Evolutionary conservation across 2,797 vertebrate species (phyloP).

Genomic region (Danio choprae): DNA sequence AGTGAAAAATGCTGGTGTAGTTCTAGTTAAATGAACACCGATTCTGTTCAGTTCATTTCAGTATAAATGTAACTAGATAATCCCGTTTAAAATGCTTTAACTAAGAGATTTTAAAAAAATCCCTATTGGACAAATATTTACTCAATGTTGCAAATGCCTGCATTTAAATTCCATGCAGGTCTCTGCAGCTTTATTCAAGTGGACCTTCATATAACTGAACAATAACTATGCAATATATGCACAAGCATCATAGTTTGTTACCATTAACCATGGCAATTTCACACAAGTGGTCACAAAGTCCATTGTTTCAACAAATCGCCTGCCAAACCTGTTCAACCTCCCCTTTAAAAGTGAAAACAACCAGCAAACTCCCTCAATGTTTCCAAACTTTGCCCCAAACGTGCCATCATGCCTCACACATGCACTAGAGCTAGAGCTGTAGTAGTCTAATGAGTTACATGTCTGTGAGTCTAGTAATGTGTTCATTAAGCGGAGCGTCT

Average conservation of each 20-base stretch:
- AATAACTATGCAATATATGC: neutral
- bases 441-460: constrained; percentile 38
- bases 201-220: neutral
- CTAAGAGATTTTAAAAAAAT: too few relatives aligned
- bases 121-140: neutral
- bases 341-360: constrained; percentile 7
- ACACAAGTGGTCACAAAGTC: neutral
- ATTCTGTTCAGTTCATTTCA: too few relatives aligned
- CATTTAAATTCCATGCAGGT: neutral
- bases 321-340: neutral
- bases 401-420: neutral
- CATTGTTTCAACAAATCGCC: neutral
- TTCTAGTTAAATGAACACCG: too few relatives aligned
- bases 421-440: constrained; percentile 7
- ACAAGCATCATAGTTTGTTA: neutral
- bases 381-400: neutral
- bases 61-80: neutral
- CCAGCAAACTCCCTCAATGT: neutral
- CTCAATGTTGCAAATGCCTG: neutral
- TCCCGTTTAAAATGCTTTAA: too few relatives aligned
- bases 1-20: too few relatives aligned
- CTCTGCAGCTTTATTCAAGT: neutral
- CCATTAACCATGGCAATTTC: neutral
- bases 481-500: constrained; percentile 35
- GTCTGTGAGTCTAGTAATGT: constrained; percentile 24